Evolutionary conservation across 1,140 invertebrate species (phyloP).

Genomic region (Zaprionus nigranus): DNA sequence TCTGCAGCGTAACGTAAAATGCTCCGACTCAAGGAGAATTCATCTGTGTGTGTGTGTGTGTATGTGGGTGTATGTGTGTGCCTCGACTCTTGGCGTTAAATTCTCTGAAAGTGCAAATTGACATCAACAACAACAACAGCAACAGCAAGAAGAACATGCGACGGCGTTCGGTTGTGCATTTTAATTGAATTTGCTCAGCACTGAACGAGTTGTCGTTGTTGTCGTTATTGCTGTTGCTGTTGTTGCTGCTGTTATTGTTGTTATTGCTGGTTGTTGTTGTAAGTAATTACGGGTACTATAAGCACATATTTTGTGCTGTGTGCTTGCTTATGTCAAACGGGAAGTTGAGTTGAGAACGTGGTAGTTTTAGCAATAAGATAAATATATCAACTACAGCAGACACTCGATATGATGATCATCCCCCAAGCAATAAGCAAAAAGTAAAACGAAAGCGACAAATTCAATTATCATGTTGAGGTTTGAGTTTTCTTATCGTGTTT

Average conservation of each 20-base stretch:
- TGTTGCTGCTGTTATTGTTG: neutral
- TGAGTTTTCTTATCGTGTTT: neutral
- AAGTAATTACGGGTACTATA: conserved; percentile 30
- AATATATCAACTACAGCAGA: conserved; percentile 4
- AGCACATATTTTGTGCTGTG: conserved; percentile 10
- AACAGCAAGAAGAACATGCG: conserved; percentile 18
- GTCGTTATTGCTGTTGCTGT: neutral
- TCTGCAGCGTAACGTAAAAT: conserved; percentile 78
- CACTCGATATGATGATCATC: neutral
- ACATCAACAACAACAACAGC: conserved; percentile 40
- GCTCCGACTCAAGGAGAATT: conserved; percentile 32
- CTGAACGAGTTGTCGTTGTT: neutral
- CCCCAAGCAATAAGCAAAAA: neutral
- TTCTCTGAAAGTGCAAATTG: conserved; percentile 78
- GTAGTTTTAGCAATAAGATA: conserved; percentile 27
- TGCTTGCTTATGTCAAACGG: conserved; percentile 33
- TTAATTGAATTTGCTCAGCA: conserved; percentile 42
- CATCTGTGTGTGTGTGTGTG: conserved; percentile 15
- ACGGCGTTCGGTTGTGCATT: conserved; percentile 36
- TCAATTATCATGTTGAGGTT: neutral
- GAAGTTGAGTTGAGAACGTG: conserved; percentile 43
- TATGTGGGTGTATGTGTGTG: neutral
- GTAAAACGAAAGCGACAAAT: neutral
- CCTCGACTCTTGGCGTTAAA: conserved; percentile 49
- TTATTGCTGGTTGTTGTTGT: conserved; percentile 16